phyloP scores from a whole-genome alignment of 2,113 vertebrate species.

The Phylloscopus trochilus region DNA sequence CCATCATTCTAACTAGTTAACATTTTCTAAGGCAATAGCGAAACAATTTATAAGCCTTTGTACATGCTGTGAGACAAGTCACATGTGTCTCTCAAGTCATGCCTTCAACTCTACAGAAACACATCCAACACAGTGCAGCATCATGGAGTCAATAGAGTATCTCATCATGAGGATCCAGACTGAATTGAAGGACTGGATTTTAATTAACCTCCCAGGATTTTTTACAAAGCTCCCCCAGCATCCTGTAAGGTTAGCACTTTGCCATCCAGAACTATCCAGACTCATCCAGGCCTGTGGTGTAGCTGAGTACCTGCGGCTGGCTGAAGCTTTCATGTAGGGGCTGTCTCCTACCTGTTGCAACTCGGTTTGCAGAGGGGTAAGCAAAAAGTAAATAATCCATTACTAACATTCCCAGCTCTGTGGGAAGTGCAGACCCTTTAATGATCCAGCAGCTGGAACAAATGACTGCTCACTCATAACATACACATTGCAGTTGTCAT shows the following conservation, averaged over 20 bases:
- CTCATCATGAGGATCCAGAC: neutral
- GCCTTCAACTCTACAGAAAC: neutral
- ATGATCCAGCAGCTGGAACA: slow-evolving; percentile 69
- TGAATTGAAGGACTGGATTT: neutral
- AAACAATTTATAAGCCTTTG: neutral
- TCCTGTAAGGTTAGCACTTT: neutral
- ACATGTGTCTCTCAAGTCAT: rapidly evolving
- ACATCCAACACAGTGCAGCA: neutral
- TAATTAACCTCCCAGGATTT: neutral
- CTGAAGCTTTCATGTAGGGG: rapidly evolving
- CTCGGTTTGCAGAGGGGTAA: slow-evolving; percentile 1
- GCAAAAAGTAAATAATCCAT: slow-evolving; percentile 30
- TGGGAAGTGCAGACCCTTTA: slow-evolving; percentile 26
- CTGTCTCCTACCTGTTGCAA: neutral
- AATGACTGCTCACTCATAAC: slow-evolving; percentile 69
- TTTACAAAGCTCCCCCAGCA: neutral
- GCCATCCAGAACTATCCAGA: neutral
- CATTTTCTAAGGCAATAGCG: neutral
- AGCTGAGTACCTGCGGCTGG: neutral
- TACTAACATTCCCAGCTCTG: neutral
- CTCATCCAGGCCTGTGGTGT: neutral
- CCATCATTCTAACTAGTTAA: neutral
- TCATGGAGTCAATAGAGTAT: neutral
- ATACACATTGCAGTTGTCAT: slow-evolving; percentile 70
- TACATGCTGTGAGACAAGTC: neutral